phyloP scores from a whole-genome alignment of 1,140 invertebrate species.

The Pectinophora gossypiella region DNA sequence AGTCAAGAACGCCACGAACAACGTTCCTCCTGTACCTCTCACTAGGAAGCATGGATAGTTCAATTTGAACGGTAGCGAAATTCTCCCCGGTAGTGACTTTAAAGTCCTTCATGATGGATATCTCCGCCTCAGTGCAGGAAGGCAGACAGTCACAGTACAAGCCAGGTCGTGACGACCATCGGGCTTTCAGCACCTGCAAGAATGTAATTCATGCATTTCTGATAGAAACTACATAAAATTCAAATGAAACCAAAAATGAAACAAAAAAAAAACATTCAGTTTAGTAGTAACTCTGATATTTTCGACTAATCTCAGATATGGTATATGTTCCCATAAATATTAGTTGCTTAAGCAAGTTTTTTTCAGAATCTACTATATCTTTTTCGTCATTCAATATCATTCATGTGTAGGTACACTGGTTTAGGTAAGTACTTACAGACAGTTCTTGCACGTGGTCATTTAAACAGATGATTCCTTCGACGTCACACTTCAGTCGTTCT shows the following conservation, averaged over 20 bases:
- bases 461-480: slow-evolving; percentile 77
- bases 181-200: slow-evolving; percentile 56
- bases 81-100: slow-evolving; percentile 41
- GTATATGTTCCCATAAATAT: too few relatives aligned
- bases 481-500: slow-evolving; percentile 51
- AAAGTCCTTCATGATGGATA: slow-evolving; percentile 75
- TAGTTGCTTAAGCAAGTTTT: too few relatives aligned
- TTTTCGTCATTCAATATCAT: too few relatives aligned
- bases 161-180: slow-evolving; percentile 65
- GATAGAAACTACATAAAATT: too few relatives aligned
- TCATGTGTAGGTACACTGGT: too few relatives aligned
- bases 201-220: too few relatives aligned
- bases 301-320: too few relatives aligned
- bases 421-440: slow-evolving; percentile 73
- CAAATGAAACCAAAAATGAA: not conserved
- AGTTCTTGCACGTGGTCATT: slow-evolving; percentile 77
- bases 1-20: slow-evolving; percentile 77
- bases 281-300: too few relatives aligned
- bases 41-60: slow-evolving; percentile 75
- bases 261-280: too few relatives aligned
- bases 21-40: slow-evolving; percentile 79
- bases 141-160: slow-evolving; percentile 79
- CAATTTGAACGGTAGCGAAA: slow-evolving; percentile 72
- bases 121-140: slow-evolving; percentile 79
- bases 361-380: too few relatives aligned